phyloP scores from a whole-genome alignment of 2,113 vertebrate genomes.

The Trogon melanurus region DNA sequence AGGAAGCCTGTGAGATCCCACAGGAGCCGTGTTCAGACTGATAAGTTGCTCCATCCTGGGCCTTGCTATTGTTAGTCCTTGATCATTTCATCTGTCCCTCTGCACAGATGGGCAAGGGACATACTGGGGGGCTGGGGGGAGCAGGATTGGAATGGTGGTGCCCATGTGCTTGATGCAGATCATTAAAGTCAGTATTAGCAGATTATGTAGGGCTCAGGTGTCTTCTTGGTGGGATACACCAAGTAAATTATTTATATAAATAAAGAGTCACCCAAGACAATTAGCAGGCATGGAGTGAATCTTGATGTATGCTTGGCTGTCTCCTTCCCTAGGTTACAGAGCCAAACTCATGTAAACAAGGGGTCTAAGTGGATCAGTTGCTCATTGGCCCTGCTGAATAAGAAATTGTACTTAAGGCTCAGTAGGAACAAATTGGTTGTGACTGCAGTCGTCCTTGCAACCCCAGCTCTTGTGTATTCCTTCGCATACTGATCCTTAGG shows the following conservation, averaged over 20 bases:
- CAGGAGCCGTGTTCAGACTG: neutral
- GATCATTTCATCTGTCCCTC: neutral
- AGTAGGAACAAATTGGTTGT: neutral
- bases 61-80: neutral
- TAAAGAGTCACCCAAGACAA: conserved; percentile 19
- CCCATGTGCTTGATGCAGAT: neutral
- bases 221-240: neutral
- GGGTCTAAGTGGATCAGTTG: neutral
- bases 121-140: neutral
- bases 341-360: neutral
- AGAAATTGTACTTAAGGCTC: neutral
- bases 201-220: conserved; percentile 57
- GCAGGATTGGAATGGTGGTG: neutral
- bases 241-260: conserved; percentile 61
- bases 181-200: conserved; percentile 27
- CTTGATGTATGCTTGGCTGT: neutral
- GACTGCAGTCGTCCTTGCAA: neutral
- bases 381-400: neutral
- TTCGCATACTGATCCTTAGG: neutral
- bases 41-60: neutral
- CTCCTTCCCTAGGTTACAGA: neutral
- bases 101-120: conserved; percentile 29
- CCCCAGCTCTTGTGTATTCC: neutral
- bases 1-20: neutral
- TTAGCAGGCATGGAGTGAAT: neutral